phyloP scores from a whole-genome alignment of 2,113 vertebrate species.

The Neotoma lepida region DNA sequence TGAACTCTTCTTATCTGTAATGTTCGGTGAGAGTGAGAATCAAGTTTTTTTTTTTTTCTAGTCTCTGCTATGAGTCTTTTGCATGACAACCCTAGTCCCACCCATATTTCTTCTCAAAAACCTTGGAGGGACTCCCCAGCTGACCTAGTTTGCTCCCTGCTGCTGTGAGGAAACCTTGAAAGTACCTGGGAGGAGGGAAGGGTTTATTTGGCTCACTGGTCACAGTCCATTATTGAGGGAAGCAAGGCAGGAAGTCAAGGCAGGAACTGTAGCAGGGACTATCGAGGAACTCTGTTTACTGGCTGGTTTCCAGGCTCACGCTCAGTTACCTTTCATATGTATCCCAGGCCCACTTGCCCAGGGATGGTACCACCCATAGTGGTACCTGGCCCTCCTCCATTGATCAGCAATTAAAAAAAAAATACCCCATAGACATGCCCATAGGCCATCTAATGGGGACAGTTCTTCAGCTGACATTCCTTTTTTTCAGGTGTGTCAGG shows the following conservation, averaged over 20 bases:
- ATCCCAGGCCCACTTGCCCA: neutral
- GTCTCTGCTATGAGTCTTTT: constrained; percentile 22
- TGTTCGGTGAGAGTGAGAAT: neutral
- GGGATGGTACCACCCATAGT: neutral
- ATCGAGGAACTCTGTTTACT: neutral
- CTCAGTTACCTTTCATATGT: neutral
- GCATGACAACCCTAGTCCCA: neutral
- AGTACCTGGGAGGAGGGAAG: neutral
- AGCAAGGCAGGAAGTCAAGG: neutral
- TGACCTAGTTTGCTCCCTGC: neutral
- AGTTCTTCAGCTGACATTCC: neutral
- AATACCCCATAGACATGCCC: too few relatives aligned
- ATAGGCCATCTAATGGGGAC: neutral
- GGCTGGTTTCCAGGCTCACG: neutral
- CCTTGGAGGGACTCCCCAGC: neutral
- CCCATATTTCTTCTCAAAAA: constrained; percentile 25
- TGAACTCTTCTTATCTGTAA: neutral
- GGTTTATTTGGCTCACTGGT: neutral
- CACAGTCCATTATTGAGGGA: neutral
- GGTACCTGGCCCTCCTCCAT: neutral
- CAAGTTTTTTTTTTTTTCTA: neutral
- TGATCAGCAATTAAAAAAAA: neutral
- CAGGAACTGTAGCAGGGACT: neutral
- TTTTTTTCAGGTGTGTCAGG: neutral
- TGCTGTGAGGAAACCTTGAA: neutral